Evolutionary conservation across 2,113 vertebrate genomes (phyloP), one percentile per base, ranked within the genome.

Genomic region (Pseudolaguvia tuberculata): DNA sequence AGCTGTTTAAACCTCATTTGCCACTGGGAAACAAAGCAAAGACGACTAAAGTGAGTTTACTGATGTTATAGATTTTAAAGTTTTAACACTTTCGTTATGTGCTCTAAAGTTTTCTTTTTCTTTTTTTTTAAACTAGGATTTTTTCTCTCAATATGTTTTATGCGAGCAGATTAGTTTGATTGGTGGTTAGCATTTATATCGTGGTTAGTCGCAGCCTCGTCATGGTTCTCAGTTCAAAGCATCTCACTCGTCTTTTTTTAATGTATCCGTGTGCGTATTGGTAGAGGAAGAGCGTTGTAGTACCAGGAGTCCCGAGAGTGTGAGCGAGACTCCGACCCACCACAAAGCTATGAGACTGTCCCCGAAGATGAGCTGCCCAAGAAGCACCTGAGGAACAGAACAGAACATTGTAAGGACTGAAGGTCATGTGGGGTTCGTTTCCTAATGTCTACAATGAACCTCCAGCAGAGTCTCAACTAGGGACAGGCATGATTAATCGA

Each of bases 281-380:
- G 77, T 86, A 0, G 92, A 89, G 2, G 84, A 88, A 50, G 82
- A 11, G 69, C 90, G 89, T 80, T 96, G 94, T 75, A 96, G 89
- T 35, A 97, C 91, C 77, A 91, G 0, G n/a, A 97, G 92, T 31
- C 95, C 93, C 0, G 92, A 92, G 72, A 98, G 91, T 0, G 87
- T 95, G 83, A 94, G 18, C 20, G 91, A 80, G 5, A 96, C 92
- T n/a, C 96, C 95, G 0, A 93, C 87, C 94, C 95, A 98, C 94
- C 95, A 97, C 84, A 97, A 76, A 2, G 89, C 84, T 0, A 92
- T 89, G 85, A 93, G 94, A 0, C 88, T 91, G 85, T 98, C 95
- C 66, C 92, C 88, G 0, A 96, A 98, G 71, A 98, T 87, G 81
- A 94, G 67, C 75, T 91, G 94, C 58, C 94, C 95, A 74, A 97